Percentiles rank a stretch among this genome's conserved stretches.
phyloP scores from a whole-genome alignment of 2,113 vertebrate species.

The Mus musculus region GRCm39 chr12:51117001-51117500 shows the following conservation, averaged over 20 bases:
- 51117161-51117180: neutral
- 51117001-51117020: neutral
- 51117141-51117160: neutral
- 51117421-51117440: fast-evolving
- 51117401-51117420: neutral
- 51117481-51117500: neutral
- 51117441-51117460: neutral
- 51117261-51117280: no score
- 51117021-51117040: neutral
- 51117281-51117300: no score
- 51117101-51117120: neutral
- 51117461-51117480: neutral
- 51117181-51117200: neutral
- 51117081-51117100: neutral
- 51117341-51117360: neutral
- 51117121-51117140: neutral
- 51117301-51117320: no score
- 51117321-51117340: neutral
- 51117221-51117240: neutral
- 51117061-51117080: neutral
- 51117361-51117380: neutral
- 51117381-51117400: neutral
- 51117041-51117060: neutral
- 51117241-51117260: neutral
- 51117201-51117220: neutral